Evolutionary conservation across 2,797 vertebrate species (phyloP).

Genomic region (Chrysocyon brachyurus): DNA sequence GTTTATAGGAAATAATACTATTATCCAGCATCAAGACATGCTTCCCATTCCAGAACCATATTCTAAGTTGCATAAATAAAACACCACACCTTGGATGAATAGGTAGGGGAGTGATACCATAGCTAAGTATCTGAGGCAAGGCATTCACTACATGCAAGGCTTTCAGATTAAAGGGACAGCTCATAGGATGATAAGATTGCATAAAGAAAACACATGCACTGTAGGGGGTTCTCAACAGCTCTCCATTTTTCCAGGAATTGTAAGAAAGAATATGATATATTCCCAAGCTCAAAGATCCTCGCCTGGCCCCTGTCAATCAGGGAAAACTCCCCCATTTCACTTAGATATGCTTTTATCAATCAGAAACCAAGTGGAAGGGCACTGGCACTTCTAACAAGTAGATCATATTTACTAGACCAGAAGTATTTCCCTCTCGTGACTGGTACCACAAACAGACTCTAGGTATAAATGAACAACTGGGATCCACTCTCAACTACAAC

Average conservation of each 20-base stretch:
- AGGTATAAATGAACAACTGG: not conserved
- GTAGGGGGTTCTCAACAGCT: rapidly evolving
- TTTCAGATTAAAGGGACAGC: not conserved
- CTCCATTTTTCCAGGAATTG: not conserved
- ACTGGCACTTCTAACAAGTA: not conserved
- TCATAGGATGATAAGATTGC: not conserved
- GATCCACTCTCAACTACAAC: not conserved
- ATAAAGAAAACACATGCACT: not conserved
- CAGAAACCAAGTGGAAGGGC: not conserved
- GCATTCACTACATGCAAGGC: not conserved
- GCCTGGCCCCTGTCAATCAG: not conserved
- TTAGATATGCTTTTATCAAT: not conserved
- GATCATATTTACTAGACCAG: not conserved
- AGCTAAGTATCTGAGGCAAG: not conserved
- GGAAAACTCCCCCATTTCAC: not conserved
- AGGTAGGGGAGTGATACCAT: not conserved
- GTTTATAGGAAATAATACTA: not conserved
- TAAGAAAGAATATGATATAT: not conserved
- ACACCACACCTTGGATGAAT: not conserved
- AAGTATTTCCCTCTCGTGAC: not conserved
- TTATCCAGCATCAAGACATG: not conserved
- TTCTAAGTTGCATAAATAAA: not conserved
- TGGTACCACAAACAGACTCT: not conserved
- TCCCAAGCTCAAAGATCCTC: not conserved
- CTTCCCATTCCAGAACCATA: constrained; percentile 47